phyloP scores from a whole-genome alignment of 53 echinoderm and acorn worm genomes.

The Holothuria leucospilota region DNA sequence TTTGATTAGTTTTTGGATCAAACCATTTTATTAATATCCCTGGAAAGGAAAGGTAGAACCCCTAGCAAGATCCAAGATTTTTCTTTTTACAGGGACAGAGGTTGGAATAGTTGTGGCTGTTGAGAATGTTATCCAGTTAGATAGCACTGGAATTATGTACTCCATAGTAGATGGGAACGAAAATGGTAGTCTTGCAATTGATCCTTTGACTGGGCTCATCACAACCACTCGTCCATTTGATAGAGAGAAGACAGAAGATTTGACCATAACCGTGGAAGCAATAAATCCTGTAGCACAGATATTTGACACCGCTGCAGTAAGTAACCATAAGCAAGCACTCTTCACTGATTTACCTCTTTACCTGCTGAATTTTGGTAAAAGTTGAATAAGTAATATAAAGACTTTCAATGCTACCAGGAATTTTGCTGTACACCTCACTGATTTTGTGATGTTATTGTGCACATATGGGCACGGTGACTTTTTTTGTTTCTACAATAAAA shows the following conservation, averaged over 20 bases:
- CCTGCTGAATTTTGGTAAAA: too few species aligned
- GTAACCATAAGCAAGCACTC: background rate
- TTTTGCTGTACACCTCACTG: too few species aligned
- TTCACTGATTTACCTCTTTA: too few species aligned
- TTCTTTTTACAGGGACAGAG: constrained; percentile 60
- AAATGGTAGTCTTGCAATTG: constrained; percentile 62
- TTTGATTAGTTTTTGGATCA: too few species aligned
- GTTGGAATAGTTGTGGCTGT: constrained; percentile 69
- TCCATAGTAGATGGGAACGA: constrained; percentile 67
- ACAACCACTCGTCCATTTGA: constrained; percentile 63
- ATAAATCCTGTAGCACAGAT: background rate
- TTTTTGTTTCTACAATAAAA: too few species aligned
- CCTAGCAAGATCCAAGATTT: too few species aligned
- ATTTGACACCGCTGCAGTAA: constrained; percentile 10
- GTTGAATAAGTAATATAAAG: too few species aligned
- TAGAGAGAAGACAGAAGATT: constrained; percentile 58
- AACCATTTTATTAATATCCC: too few species aligned
- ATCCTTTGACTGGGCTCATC: constrained; percentile 71
- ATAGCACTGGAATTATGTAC: constrained; percentile 75
- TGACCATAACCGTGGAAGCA: constrained; percentile 5
- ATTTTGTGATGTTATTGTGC: too few species aligned
- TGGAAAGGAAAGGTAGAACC: too few species aligned
- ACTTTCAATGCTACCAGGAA: too few species aligned
- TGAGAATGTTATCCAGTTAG: constrained; percentile 69
- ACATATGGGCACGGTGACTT: too few species aligned